Evolutionary conservation across 1,140 invertebrate species (phyloP).

Genomic region (Drosophila baimaii): DNA sequence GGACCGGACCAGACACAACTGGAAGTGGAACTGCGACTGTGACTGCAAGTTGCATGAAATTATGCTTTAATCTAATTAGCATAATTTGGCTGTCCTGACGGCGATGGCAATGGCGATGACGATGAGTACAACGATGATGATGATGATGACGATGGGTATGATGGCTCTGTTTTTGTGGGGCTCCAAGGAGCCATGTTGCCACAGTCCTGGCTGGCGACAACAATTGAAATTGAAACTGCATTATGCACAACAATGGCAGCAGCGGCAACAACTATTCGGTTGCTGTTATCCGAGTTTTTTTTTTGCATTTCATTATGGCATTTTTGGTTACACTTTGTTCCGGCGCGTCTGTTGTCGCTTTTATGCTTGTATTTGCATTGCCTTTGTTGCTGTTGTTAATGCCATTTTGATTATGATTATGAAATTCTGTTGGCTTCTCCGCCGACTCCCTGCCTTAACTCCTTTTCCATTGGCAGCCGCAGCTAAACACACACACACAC

Average conservation of each 20-base stretch:
- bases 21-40: constrained; percentile 41
- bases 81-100: constrained; percentile 73
- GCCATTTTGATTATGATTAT: constrained; percentile 83
- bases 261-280: constrained; percentile 51
- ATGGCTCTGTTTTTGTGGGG: constrained; percentile 40
- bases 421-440: constrained; percentile 72
- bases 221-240: constrained; percentile 83
- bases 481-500: no score
- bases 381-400: constrained; percentile 82
- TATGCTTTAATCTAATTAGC: constrained; percentile 83
- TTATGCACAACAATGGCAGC: constrained; percentile 68
- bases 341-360: constrained; percentile 73
- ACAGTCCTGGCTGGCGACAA: constrained; percentile 66
- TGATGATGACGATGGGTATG: constrained; percentile 32
- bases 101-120: constrained; percentile 51
- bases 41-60: constrained; percentile 79
- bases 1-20: constrained; percentile 28
- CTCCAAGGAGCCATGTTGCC: constrained; percentile 39
- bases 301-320: constrained; percentile 78
- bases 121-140: constrained; percentile 29
- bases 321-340: constrained; percentile 80
- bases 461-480: constrained; percentile 37
- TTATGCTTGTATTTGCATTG: constrained; percentile 76
- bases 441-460: constrained; percentile 30
- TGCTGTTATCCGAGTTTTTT: constrained; percentile 41